A percentile compares a stretch with the other conserved stretches of the same genome.
Evolutionary conservation across 2,113 vertebrate genomes (phyloP).

Genomic region (Sardina pilchardus): DNA sequence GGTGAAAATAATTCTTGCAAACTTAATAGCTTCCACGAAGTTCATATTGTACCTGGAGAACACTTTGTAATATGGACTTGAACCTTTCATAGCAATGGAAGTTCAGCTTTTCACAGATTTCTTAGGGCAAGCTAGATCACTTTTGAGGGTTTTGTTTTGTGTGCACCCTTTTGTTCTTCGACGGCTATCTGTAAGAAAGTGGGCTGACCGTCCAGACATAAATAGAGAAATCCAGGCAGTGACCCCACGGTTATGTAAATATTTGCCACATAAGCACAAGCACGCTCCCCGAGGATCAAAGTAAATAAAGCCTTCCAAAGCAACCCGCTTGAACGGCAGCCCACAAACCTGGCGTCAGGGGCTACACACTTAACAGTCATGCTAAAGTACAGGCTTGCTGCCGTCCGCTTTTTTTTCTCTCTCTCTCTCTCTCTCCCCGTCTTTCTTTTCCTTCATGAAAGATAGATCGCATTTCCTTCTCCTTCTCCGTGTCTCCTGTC

Average conservation of each 20-base stretch:
- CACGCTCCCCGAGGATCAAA: background rate
- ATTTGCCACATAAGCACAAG: background rate
- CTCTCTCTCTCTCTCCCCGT: no score
- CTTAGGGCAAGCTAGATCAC: background rate
- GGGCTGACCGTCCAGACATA: background rate
- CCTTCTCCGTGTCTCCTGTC: background rate
- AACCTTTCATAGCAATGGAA: background rate
- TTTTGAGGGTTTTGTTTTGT: background rate
- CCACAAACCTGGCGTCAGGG: background rate
- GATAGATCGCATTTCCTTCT: background rate
- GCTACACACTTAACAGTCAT: background rate
- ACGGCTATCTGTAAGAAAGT: background rate
- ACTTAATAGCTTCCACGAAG: background rate
- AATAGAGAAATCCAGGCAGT: background rate
- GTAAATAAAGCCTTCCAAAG: background rate
- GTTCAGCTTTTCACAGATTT: background rate
- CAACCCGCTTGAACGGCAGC: background rate
- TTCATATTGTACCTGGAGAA: background rate
- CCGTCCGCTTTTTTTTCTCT: background rate
- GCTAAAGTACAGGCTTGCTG: background rate
- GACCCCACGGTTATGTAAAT: conserved; percentile 1
- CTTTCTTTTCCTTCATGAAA: background rate
- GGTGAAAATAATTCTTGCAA: background rate
- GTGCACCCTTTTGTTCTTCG: background rate
- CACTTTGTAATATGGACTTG: background rate